Base-by-base conservation (phyloP, 2,113 vertebrate species). In the Alexandromys fortis region DNA sequence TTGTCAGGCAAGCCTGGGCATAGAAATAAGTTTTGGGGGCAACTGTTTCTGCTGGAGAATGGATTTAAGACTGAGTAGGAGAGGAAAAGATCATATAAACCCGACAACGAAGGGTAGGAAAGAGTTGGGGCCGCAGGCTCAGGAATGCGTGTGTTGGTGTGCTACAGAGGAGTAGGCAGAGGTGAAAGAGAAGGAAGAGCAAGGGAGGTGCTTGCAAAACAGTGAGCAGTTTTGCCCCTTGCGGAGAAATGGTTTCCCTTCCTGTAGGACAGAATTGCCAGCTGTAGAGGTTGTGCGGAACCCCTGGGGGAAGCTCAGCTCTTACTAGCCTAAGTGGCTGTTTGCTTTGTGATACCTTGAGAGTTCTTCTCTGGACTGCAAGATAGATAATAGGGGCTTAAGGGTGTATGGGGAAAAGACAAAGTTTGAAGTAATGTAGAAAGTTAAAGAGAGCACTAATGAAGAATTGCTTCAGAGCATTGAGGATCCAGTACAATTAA, bases 201-300 rank as follows among this genome's bases (percentile, higher is more conserved):
- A 17, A 42, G 22, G 19, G 26, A 22, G 28, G 24, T 1, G 35
- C 5, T 0, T 11, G 3, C n/a, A n/a, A n/a, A n/a, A 7, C 30
- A 33, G 35, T 33, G 11, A 85, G 52, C 1, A 89, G 33, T 14
- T 77, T 87, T 79, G 83, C 26, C 45, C 33, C 49, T 79, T 73
- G n/a, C 33, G 3, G 55, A 24, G 24, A 28, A 78, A 22, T 28
- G 82, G 26, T 67, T 21, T 65, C 11, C 2, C 63, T 81, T 86
- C 14, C 28, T 52, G 5, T 12, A 47, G 22, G 21, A 17, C n/a
- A 47, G 72, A 93, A 67, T 3, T 6, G 52, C 7, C 28, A 42
- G 19, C 65, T 61, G 0, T 38, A 91, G 4, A 12, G 5, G n/a
- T 19, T 33, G 58, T 67, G 42, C 49, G 85, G 55, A 75, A 75